Conservation (phyloP, 2,797 vertebrate species). For the Hozukius guyotensis region DNA sequence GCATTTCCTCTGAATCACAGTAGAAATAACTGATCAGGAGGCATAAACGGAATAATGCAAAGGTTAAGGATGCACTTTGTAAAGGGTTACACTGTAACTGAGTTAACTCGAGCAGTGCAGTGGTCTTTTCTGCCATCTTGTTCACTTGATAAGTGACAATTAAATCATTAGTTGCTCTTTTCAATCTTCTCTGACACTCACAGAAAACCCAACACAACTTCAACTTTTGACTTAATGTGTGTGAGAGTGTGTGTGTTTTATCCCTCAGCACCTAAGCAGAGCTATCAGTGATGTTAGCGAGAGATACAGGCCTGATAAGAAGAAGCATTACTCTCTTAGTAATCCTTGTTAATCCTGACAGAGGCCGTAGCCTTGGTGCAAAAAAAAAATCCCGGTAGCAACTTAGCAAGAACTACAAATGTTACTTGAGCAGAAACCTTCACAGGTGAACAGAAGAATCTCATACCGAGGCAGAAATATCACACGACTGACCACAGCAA, state of each 20-base stretch:
- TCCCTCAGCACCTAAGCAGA: slow-evolving; percentile 39
- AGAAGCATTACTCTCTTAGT: slow-evolving; percentile 75
- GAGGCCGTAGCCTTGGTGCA: slow-evolving; percentile 44
- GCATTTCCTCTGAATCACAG: slow-evolving; percentile 19
- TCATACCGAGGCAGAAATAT: not conserved
- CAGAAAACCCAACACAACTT: not conserved
- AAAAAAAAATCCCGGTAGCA: slow-evolving; percentile 38
- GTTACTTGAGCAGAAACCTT: slow-evolving; percentile 50
- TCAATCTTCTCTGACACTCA: not conserved
- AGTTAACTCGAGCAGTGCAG: not conserved
- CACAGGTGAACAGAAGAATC: slow-evolving; percentile 18
- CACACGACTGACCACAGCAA: not conserved
- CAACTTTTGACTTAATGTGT: slow-evolving; percentile 17
- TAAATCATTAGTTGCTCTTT: not conserved
- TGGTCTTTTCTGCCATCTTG: not conserved
- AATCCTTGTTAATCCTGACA: slow-evolving; percentile 83
- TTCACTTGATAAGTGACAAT: not conserved
- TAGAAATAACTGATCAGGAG: slow-evolving; percentile 4
- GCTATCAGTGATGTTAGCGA: slow-evolving; percentile 52
- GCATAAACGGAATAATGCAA: slow-evolving; percentile 35
- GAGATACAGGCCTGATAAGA: slow-evolving; percentile 72
- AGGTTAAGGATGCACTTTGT: not conserved
- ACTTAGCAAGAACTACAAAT: slow-evolving; percentile 32
- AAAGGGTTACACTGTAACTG: not conserved
- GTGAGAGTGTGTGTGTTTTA: slow-evolving; percentile 12